Conservation (phyloP, 1,140 invertebrate species). For the Hycleus cichorii region DNA sequence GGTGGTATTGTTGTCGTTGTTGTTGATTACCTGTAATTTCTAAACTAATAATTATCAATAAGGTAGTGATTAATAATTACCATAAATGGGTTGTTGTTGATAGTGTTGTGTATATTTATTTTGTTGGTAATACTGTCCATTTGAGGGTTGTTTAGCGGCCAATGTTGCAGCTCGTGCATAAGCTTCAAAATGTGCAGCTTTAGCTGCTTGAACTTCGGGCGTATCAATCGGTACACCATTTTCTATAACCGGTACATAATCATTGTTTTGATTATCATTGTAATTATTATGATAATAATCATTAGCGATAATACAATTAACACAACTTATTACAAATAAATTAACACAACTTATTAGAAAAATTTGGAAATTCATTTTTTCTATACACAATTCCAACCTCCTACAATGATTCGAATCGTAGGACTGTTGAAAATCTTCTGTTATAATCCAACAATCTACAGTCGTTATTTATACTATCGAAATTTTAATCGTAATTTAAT, state of each 20-base stretch:
- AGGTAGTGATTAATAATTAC: neutral
- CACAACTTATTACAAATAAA: neutral
- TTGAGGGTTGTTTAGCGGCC: conserved; percentile 5
- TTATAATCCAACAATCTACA: too few species aligned
- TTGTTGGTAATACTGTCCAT: neutral
- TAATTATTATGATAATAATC: conserved; percentile 1
- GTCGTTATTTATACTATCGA: too few species aligned
- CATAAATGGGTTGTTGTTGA: neutral
- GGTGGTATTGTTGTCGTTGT: conserved; percentile 37
- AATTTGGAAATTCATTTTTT: conserved; percentile 7
- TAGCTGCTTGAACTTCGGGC: conserved; percentile 53
- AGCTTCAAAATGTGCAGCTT: conserved; percentile 51
- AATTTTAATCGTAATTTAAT: too few species aligned
- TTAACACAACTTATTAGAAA: too few species aligned
- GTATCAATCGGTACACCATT: conserved; percentile 52
- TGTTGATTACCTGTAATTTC: conserved; percentile 5
- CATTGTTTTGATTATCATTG: neutral
- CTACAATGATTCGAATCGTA: conserved; percentile 4
- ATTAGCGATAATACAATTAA: neutral
- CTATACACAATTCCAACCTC: conserved; percentile 13
- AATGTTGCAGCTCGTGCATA: conserved; percentile 42
- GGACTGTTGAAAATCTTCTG: conserved; percentile 18
- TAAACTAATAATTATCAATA: neutral
- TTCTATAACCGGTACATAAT: conserved; percentile 14
- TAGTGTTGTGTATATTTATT: neutral